phyloP scores from a whole-genome alignment of 2,113 vertebrate genomes.

The Fregetta grallaria region DNA sequence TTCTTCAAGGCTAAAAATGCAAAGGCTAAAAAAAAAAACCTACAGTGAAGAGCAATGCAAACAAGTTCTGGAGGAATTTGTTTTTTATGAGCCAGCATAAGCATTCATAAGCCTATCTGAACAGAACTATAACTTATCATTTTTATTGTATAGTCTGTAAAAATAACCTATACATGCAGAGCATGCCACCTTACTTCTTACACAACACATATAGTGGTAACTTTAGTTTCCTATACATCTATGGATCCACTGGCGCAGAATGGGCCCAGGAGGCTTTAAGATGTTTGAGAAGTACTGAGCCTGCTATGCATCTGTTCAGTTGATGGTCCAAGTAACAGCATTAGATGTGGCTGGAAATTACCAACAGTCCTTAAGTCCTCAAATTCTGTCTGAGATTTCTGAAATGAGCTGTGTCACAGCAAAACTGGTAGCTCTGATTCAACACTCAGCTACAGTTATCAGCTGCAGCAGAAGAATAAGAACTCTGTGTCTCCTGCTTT shows the following conservation, averaged over 20 bases:
- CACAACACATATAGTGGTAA: neutral
- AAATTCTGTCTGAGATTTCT: neutral
- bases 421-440: neutral
- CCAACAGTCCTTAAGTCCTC: neutral
- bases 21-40: neutral
- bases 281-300: neutral
- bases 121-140: neutral
- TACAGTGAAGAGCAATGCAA: neutral
- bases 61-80: neutral
- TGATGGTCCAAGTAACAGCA: neutral
- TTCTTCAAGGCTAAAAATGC: neutral
- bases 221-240: neutral
- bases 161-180: neutral
- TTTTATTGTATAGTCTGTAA: neutral
- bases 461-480: neutral
- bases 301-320: fast-evolving
- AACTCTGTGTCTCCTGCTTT: neutral
- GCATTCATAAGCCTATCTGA: neutral
- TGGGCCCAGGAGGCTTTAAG: neutral
- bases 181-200: neutral
- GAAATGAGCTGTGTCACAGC: neutral
- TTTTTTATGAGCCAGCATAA: neutral
- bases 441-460: neutral
- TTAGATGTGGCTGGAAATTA: neutral
- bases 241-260: neutral